Evolutionary conservation across 1,140 invertebrate species (phyloP), one percentile per base, ranked within the genome.

Genomic region (Brachionus plicatilis): DNA sequence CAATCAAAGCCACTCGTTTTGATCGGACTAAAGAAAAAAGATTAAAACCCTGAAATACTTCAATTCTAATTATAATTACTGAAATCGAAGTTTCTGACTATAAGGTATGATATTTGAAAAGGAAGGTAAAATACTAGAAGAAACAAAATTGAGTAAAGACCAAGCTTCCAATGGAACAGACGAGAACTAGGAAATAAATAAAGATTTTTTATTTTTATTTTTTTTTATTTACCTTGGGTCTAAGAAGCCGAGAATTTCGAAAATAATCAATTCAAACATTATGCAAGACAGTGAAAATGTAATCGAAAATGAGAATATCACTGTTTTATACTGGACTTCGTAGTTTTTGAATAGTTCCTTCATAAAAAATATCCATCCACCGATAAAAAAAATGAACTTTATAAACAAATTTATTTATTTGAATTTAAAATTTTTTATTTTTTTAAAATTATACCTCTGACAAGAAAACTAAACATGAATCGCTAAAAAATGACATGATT

Each of bases 241-340:
- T 83, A 99, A 90, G 85, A 98, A 92, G 60, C 94, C 96, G 75
- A 98, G 90, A 88, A 99, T 99, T 92, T 99, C 98, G 92, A 99
- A 99, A 89, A 99, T 99, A 85, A 99, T 99, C 29, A 99, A 91
- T 89, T 99, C 97, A 91, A 99, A 99, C 95, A 99, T 97, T 5
- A 96, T 98, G 88, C 97, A 98, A 14, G 97, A 99, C 3, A 99
- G 90, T 5, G 97, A 94, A 89, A 99, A 97, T 53, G 96, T 99
- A 6, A 94, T 92, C 0, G 96, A 97, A 90, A 99, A 99, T 87
- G 99, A 95, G 3, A 99, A 90, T 88, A 99, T 95, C 7, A 99
- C 96, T 66, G 96, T 90, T 85, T 93, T 92, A 88, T 98, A 79
- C 83, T 86, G 80, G 68, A 92, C 91, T 92, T 99, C 98, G 92